Base-by-base conservation (phyloP, 2,797 vertebrate species). In the Acipenser ruthenus region DNA sequence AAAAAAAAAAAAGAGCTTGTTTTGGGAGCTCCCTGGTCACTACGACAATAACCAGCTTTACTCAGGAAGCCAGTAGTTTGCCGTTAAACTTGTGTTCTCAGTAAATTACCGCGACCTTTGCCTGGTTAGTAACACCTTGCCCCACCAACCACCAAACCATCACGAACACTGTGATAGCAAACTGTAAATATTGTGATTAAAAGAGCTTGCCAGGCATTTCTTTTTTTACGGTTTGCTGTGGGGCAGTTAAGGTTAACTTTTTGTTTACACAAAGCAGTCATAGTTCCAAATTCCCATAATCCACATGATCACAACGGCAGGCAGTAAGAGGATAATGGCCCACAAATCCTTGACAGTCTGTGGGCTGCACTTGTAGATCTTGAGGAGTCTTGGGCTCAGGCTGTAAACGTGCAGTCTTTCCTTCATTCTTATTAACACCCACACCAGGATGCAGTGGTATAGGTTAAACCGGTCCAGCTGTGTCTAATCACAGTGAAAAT, bases 401-500 rank as follows among this genome's bases (percentile, higher is more conserved):
- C 37, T 11, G 55, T n/a, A n/a, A 7, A 7, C 11, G 12, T 10
- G 3, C 11, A 4, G 55, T n/a, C 55, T 58, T n/a, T 58, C 11
- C 15, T 58, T 58, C 12, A 58, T 11, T 11, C 3, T 5, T 37
- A 23, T 47, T 23, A 23, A 61, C 60, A 61, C 61, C 49, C 3
- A 7, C 10, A 49, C 62, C 48, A 47, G 12, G 13, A 6, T 8
- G 4, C 50, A 59, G 11, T 18, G 15, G 7, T 13, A 76, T 69
- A 74, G 63, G 56, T 80, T 68, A 77, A 79, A 73, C 72, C 69
- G 65, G 66, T 60, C 74, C 68, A 65, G 75, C 80, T 86, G 82
- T 72, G 52, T 73, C 70, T 73, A 72, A 70, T 86, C 78, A 82
- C 63, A 62, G 74, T 79, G 82, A 80, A 85, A 84, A 77, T 77